Evolutionary conservation across 2,113 vertebrate species (phyloP).

Genomic region (Setophaga coronata): DNA sequence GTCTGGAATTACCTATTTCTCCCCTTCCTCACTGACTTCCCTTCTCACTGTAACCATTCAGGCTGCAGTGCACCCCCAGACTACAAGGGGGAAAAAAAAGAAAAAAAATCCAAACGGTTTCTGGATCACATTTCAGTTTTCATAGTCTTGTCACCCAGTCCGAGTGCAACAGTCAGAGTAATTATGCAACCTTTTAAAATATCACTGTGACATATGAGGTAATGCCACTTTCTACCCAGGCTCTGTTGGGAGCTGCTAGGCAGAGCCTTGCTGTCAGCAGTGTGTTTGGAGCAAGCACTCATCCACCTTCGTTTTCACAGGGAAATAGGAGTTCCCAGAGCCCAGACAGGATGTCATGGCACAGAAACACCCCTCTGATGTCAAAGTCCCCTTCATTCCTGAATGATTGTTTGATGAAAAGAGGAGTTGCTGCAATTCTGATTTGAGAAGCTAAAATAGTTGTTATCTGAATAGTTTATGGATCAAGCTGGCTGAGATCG

Average conservation of each 20-base stretch:
- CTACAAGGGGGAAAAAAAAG: neutral
- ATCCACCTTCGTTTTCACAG: neutral
- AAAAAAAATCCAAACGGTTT: neutral
- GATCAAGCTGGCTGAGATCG: neutral
- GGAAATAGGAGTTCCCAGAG: neutral
- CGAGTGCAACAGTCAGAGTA: neutral
- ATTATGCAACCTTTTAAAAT: conserved; percentile 40
- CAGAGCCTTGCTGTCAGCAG: neutral
- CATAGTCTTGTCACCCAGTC: neutral
- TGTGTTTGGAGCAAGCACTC: neutral
- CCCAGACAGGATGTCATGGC: neutral
- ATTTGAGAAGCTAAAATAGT: neutral
- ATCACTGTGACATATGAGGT: conserved; percentile 61
- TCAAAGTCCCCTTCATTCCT: neutral
- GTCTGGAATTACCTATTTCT: neutral
- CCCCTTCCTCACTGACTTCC: neutral
- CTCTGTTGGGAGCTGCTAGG: neutral
- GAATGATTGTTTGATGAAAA: neutral
- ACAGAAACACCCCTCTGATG: neutral
- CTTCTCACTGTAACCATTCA: neutral
- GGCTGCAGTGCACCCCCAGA: neutral
- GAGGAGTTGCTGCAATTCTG: neutral
- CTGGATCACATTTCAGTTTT: neutral
- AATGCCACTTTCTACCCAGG: conserved; percentile 39
- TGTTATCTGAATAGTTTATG: neutral